Conservation (phyloP, 2,797 vertebrate genomes). For the Poecilia velifera region DNA sequence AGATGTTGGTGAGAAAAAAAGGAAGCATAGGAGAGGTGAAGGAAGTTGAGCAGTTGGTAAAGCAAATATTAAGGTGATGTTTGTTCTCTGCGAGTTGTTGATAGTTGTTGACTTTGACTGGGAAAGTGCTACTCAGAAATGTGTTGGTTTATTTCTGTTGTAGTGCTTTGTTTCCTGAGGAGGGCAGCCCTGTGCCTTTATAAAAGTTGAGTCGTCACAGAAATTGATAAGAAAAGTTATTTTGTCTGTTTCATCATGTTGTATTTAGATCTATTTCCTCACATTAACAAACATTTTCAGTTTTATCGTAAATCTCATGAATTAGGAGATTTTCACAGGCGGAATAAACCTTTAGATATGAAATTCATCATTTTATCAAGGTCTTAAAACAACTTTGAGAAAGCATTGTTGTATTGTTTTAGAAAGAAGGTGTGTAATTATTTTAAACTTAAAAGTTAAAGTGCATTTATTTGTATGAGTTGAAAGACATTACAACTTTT, state of each 20-base stretch:
- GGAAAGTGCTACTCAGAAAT: conserved; percentile 13
- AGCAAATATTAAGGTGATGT: conserved; percentile 53
- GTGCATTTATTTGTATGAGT: not conserved
- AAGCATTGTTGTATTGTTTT: conserved; percentile 2
- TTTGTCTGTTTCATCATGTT: conserved; percentile 44
- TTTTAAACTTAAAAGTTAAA: not conserved
- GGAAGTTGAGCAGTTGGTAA: conserved; percentile 55
- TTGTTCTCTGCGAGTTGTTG: conserved; percentile 33
- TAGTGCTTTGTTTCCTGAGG: conserved; percentile 61
- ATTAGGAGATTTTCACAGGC: conserved; percentile 31
- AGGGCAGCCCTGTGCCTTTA: conserved; percentile 72
- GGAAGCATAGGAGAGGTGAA: conserved; percentile 65
- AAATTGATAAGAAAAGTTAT: conserved; percentile 57
- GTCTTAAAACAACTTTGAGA: conserved; percentile 25
- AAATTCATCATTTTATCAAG: conserved; percentile 24
- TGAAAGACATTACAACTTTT: not conserved
- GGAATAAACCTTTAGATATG: conserved; percentile 20
- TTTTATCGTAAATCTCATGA: conserved; percentile 37
- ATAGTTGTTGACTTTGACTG: conserved; percentile 34
- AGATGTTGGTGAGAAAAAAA: conserved; percentile 7
- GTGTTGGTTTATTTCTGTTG: conserved; percentile 36
- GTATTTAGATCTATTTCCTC: conserved; percentile 47
- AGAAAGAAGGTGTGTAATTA: conserved; percentile 16
- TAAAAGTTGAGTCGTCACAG: conserved; percentile 32
- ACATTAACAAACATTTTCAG: conserved; percentile 34